These are phyloP conservation scores for Aethes cnicana DNA, from an alignment of 2,888 invertebrate species.

Conservation along the genomic window DNA sequence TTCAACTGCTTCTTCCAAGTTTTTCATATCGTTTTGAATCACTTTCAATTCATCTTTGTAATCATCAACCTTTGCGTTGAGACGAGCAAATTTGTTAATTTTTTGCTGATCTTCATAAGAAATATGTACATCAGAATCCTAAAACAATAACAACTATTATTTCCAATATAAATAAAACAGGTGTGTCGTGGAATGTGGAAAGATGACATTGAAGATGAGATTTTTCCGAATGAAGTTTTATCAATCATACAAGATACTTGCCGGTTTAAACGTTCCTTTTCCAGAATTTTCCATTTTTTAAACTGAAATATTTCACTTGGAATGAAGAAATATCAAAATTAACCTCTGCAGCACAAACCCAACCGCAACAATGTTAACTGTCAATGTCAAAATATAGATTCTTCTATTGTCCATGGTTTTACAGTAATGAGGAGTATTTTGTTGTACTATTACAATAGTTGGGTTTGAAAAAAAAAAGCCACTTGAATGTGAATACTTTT, in stretches of 20 bases:
- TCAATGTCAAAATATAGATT: too few species aligned
- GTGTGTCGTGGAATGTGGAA: too few species aligned
- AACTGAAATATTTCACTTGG: neutral
- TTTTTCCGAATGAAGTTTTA: neutral
- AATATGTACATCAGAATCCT: conserved; percentile 96
- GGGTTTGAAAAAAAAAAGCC: too few species aligned
- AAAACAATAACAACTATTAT: conserved; percentile 32
- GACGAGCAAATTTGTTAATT: conserved; percentile 97
- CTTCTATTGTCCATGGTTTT: too few species aligned
- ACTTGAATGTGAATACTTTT: too few species aligned
- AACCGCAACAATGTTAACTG: neutral
- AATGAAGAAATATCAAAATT: neutral
- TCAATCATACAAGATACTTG: conserved; percentile 71
- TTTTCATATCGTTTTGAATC: conserved; percentile 95
- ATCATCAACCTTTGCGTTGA: conserved; percentile 96
- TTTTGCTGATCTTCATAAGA: conserved; percentile 98
- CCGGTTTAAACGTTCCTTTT: conserved; percentile 88
- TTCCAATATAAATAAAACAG: conserved; percentile 1
- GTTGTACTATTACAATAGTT: too few species aligned
- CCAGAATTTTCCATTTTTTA: conserved; percentile 66
- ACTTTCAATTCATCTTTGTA: conserved; percentile 92
- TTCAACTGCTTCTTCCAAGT: conserved; percentile 95
- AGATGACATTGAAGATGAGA: too few species aligned
- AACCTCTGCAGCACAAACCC: neutral
- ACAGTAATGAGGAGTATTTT: too few species aligned